Base-by-base conservation (phyloP, 2,888 invertebrate genomes). In the Liopterus haemorrhoidalis region DNA sequence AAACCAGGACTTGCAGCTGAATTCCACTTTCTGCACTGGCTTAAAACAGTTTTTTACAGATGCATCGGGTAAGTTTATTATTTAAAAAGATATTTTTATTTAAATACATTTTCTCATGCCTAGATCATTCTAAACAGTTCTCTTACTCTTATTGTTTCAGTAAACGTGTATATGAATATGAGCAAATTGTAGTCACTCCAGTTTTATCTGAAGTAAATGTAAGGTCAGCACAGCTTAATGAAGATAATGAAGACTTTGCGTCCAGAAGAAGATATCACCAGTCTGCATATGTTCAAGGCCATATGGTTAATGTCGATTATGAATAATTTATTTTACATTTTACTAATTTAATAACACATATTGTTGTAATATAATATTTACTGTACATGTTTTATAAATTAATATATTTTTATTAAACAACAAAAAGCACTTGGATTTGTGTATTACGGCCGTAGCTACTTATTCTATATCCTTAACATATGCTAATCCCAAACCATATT, bases 211-310 rank as follows among this genome's bases (percentile, higher is more conserved):
- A 82, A 41, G 79, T 90, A 21, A 79, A 84, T 53, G 77, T 91
- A 22, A 82, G 82, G 53, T 83, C 90, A 41, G 82, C 92, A 48
- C 88, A 94, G 62, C 71, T 95, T 40, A 96, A 93, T 54, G 93
- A 95, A 62, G 91, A 93, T 62, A 96, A 95, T 68, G 86, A 87
- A 68, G 96, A 96, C 69, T 96, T 95, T 69, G 84, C 93, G 6
- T 85, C 85, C 44, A 78, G 96, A 53, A 81, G 89, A 57, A 81
- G 91, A 54, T 96, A 94, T 70, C 96, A 96, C 70, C 93, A 93
- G 66, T 87, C 89, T 20, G 82, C 88, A 0, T 82, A 86, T 4
- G 79, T 89, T 24, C 83, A 85, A 53, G 81, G 79, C 38, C 81
- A 81, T 59, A 77, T 81, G 54, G 80, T 82, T 38, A 74, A 72